Percentiles rank a stretch among this genome's conserved stretches.
Conservation (phyloP, 37 sponge, comb jelly and placozoan genomes). For the Halisarca cf. caerulea region DNA sequence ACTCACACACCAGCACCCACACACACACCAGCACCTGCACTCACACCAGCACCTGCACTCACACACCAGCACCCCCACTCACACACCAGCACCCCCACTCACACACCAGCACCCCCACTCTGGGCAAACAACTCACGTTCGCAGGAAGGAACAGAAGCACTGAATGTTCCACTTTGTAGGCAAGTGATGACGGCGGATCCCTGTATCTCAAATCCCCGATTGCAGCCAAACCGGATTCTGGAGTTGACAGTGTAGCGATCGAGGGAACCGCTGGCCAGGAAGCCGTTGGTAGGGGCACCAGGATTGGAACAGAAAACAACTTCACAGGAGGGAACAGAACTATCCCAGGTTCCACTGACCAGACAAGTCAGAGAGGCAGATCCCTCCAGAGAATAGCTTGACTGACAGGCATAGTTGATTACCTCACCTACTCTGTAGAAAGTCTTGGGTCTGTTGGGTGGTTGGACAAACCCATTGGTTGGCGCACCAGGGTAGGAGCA, state of each 20-base stretch:
- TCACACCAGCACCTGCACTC: neutral
- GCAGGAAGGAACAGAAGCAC: neutral
- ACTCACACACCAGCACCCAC: neutral
- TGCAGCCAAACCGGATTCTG: neutral
- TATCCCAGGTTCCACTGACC: neutral
- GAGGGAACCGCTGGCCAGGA: neutral
- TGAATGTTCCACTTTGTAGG: neutral
- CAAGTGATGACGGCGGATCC: neutral
- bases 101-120: neutral
- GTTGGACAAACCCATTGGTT: neutral
- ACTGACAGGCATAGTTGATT: slow-evolving; percentile 30
- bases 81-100: neutral
- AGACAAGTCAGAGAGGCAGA: neutral
- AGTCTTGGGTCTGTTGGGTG: neutral
- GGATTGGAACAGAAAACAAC: slow-evolving; percentile 44
- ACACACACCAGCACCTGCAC: neutral
- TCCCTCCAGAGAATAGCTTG: slow-evolving; percentile 8
- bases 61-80: neutral
- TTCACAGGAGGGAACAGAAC: neutral
- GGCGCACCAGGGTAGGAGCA: neutral
- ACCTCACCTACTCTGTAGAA: slow-evolving; percentile 9
- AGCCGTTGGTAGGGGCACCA: slow-evolving; percentile 45
- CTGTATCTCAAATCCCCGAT: neutral
- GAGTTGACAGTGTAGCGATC: neutral
- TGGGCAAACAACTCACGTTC: neutral